A percentile compares a stretch with the other conserved stretches of the same genome.
phyloP scores from a whole-genome alignment of 1,140 invertebrate species.

The Chironomus tepperi region DNA sequence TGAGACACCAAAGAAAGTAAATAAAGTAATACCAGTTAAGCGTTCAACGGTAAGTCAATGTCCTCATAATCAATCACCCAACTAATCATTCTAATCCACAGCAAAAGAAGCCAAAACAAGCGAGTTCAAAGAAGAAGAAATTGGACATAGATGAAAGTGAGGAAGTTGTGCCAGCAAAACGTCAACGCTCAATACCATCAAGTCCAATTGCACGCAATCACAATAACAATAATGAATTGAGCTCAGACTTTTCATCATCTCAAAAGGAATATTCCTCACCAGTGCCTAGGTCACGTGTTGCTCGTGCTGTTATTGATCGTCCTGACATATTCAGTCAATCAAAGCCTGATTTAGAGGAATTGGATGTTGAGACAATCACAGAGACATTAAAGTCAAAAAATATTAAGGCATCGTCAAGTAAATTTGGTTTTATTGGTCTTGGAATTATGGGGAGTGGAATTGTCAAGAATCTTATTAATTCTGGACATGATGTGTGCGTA shows the following conservation, averaged over 20 bases:
- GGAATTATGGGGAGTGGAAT: constrained; percentile 95
- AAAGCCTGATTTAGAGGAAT: constrained; percentile 55
- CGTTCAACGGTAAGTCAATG: constrained; percentile 20
- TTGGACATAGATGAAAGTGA: background rate
- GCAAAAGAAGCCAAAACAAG: constrained; percentile 7
- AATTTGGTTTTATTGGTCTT: constrained; percentile 90
- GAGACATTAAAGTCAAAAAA: constrained; percentile 76
- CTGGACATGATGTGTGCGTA: constrained; percentile 85
- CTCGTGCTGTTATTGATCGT: constrained; percentile 35
- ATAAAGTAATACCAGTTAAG: background rate
- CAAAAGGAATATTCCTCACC: constrained; percentile 23
- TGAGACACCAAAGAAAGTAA: constrained; percentile 1
- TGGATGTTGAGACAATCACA: constrained; percentile 69
- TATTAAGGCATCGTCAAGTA: constrained; percentile 75
- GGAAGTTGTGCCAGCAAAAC: constrained; percentile 18
- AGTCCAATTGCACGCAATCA: background rate
- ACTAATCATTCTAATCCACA: background rate
- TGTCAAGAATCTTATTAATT: constrained; percentile 89
- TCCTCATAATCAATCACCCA: no score
- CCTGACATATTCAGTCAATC: constrained; percentile 32
- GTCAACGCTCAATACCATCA: background rate
- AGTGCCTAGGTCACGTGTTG: constrained; percentile 29
- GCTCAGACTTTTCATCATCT: constrained; percentile 4
- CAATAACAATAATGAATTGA: background rate
- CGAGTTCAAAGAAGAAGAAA: background rate